Evolutionary conservation across 2,113 vertebrate species (phyloP).

Genomic region (Neotragus pygmaeus): DNA sequence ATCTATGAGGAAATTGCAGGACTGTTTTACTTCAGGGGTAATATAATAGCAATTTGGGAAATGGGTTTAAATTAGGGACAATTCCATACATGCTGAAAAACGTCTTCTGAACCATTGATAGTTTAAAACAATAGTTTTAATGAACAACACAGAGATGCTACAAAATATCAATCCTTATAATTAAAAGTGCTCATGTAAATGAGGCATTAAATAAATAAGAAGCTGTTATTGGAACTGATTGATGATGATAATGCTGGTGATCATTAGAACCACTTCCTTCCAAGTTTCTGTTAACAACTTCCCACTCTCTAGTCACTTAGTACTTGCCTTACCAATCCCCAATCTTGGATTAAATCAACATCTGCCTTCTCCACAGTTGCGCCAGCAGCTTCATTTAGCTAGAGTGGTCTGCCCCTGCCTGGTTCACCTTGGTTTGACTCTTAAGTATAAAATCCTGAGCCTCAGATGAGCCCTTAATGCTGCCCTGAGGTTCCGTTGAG

Average conservation of each 20-base stretch:
- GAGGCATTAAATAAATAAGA: neutral
- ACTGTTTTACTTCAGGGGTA: neutral
- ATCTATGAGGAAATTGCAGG: neutral
- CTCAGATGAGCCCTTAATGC: neutral
- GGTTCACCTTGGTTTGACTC: neutral
- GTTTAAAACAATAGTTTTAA: neutral
- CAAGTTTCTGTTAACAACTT: neutral
- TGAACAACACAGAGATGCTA: neutral
- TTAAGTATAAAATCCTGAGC: neutral
- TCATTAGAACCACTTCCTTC: neutral
- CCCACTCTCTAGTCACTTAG: neutral
- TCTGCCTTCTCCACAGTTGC: neutral
- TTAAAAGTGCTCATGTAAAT: neutral
- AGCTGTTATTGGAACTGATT: neutral
- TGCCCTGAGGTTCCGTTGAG: neutral
- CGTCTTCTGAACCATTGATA: neutral
- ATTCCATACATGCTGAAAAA: neutral
- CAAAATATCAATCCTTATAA: neutral
- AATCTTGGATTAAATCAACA: neutral
- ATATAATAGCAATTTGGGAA: neutral
- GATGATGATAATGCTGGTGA: neutral
- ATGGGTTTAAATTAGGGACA: neutral
- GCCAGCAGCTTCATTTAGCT: neutral
- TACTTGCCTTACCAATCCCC: neutral
- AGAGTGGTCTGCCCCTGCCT: neutral